Evolutionary conservation across 2,113 vertebrate genomes (phyloP).

Genomic region (Brienomyrus longianalis): DNA sequence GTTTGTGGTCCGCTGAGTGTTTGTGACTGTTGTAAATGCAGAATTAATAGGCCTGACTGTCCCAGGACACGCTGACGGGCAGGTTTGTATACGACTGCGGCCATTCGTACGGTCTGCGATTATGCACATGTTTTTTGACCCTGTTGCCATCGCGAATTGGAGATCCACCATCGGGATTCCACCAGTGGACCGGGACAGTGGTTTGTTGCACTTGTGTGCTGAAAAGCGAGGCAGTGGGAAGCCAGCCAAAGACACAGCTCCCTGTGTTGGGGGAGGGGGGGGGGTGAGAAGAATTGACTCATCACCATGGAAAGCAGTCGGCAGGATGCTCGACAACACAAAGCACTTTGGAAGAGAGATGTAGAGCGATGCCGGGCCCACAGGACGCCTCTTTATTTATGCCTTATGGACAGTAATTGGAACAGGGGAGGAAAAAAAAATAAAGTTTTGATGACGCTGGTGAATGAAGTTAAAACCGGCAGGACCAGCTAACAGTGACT

Average conservation of each 20-base stretch:
- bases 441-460: background rate
- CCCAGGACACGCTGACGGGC: background rate
- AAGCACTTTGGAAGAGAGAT: background rate
- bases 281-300: background rate
- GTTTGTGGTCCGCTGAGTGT: background rate
- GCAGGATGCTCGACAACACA: background rate
- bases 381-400: background rate
- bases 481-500: constrained; percentile 34
- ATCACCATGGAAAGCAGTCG: constrained; percentile 3
- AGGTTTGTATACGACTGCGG: background rate
- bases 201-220: background rate
- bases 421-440: background rate
- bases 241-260: background rate
- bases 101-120: background rate
- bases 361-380: background rate
- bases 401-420: constrained; percentile 10
- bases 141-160: background rate
- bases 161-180: background rate
- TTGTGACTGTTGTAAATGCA: background rate
- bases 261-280: background rate
- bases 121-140: background rate
- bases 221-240: background rate
- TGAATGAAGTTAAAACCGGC: background rate
- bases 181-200: background rate
- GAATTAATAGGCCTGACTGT: background rate